Base-by-base conservation (phyloP, 2,797 vertebrate species). In the Ciconia nigra region DNA sequence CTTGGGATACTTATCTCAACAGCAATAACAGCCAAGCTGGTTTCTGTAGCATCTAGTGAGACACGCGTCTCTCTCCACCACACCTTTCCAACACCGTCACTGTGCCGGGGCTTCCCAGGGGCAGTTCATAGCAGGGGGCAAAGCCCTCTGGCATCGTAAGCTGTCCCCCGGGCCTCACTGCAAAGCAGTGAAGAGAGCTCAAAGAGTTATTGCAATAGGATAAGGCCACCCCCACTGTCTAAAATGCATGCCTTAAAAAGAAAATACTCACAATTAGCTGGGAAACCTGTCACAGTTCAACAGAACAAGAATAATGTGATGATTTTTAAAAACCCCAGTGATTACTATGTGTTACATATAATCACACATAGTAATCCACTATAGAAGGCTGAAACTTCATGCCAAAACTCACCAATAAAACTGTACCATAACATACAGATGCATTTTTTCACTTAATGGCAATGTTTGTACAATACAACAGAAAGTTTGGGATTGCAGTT, bases 21-120 rank as follows among this genome's bases (percentile, higher is more conserved):
- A 62, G 18, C 39, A 65, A 33, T 49, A 57, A 11, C 9, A 29
- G 24, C 24, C 67, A 73, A 0, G 0, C 22, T 63, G 37, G 15
- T 62, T 77, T 63, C n/a, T 11, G 15, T 31, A 71, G 52, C 44
- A 7, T 31, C 74, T 39, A 29, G 19, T 7, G 35, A 47, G 28
- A 17, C 18, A 2, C 4, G 18, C 2, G 2, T 54, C 22, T 54
- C 26, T 25, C 41, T 65, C 46, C 42, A 28, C 25, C 18, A 71
- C 8, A 35, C 21, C 20, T 54, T 73, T 63, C 69, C 44, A 84
- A 22, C 28, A 49, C 18, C 0, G 0, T 33, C 0, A 0, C 33
- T 39, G 21, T 3, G 1, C 26, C 63, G 52, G 52, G 26, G 25
- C 13, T 84, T 91, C 58, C 65, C 1, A 24, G 4, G 24, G 41